Evolutionary conservation across 2,797 vertebrate species (phyloP).

Genomic region (Sylvia borin): DNA sequence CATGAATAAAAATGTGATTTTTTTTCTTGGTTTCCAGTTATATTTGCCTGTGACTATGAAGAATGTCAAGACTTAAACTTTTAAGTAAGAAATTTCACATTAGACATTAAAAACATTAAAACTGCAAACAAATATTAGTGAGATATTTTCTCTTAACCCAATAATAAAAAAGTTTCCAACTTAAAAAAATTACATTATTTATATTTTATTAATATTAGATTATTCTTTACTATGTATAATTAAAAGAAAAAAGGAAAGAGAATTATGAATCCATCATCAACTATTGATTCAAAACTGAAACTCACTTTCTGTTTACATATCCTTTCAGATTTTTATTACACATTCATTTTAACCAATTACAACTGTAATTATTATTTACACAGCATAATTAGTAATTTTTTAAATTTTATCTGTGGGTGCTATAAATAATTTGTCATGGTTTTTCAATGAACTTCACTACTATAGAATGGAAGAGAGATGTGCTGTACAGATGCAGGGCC

Average conservation of each 20-base stretch:
- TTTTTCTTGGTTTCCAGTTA: not conserved
- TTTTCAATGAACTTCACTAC: not conserved
- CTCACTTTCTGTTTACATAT: constrained; percentile 44
- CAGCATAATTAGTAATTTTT: not conserved
- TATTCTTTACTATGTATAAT: constrained; percentile 31
- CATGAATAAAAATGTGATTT: not conserved
- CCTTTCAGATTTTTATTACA: constrained; percentile 35
- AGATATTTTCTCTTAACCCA: not conserved
- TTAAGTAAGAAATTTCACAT: not conserved
- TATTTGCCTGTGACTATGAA: not conserved
- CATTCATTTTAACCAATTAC: constrained; percentile 41
- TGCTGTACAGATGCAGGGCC: not conserved
- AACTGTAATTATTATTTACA: constrained; percentile 48
- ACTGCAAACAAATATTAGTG: constrained; percentile 43
- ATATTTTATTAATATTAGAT: constrained; percentile 55
- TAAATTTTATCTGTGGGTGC: not conserved
- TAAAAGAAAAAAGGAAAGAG: constrained; percentile 22
- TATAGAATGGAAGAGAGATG: not conserved
- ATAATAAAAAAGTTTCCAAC: not conserved
- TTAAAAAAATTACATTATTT: constrained; percentile 34
- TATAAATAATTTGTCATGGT: constrained; percentile 3
- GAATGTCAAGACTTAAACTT: not conserved
- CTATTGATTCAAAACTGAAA: constrained; percentile 42
- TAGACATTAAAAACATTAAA: not conserved
- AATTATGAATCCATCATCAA: constrained; percentile 3